Evolutionary conservation across 2,113 vertebrate species (phyloP).

Genomic region (Excalfactoria chinensis): DNA sequence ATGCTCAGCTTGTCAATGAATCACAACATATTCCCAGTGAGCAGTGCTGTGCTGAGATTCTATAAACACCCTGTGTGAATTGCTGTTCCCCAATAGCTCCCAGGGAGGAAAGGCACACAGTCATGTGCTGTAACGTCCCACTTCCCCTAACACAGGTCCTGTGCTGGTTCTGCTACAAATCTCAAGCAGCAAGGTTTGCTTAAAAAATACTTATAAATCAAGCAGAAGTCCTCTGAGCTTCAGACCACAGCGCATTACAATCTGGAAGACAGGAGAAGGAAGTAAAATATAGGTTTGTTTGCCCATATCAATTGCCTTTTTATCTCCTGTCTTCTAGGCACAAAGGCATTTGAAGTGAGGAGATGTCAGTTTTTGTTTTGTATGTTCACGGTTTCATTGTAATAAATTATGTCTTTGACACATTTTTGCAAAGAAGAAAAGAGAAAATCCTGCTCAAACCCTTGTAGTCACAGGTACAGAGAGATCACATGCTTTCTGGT

Average conservation of each 20-base stretch:
- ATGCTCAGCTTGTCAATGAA: background rate
- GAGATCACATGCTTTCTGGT: background rate
- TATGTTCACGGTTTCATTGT: constrained; percentile 18
- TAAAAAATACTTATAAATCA: constrained; percentile 67
- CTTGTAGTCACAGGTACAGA: constrained; percentile 49
- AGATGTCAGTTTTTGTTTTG: constrained; percentile 66
- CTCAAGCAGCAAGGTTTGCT: constrained; percentile 24
- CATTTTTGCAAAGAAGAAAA: constrained; percentile 24
- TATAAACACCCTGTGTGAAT: background rate
- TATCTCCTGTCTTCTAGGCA: constrained; percentile 51
- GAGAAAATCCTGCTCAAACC: background rate
- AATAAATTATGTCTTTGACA: constrained; percentile 66
- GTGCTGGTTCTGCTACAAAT: constrained; percentile 12
- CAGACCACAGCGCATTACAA: constrained; percentile 24
- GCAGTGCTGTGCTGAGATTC: background rate
- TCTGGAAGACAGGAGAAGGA: constrained; percentile 13
- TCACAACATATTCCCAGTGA: background rate
- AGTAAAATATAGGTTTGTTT: constrained; percentile 70
- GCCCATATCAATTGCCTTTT: constrained; percentile 63
- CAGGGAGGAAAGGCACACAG: background rate
- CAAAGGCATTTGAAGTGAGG: constrained; percentile 61
- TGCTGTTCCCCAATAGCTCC: accelerated
- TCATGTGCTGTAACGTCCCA: background rate
- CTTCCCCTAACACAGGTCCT: background rate
- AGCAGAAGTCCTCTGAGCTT: constrained; percentile 25